Conservation (phyloP, 2,888 invertebrate genomes). For the Luperina testacea region DNA sequence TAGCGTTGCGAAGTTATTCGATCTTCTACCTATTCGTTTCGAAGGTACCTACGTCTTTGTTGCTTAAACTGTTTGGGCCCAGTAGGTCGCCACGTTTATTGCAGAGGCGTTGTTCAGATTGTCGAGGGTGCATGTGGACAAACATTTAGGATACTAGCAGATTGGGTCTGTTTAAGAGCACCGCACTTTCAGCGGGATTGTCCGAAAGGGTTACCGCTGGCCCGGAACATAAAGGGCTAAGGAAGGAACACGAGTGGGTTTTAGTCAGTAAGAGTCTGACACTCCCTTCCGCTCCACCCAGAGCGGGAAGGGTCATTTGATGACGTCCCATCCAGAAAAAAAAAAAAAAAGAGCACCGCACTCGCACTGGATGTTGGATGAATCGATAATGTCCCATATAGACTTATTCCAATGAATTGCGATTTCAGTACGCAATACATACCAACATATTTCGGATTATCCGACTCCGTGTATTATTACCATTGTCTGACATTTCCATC, state of each 20-base stretch:
- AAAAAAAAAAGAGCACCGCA: not conserved
- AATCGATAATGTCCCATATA: not conserved
- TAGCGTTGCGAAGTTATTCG: not conserved
- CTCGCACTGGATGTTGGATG: not conserved
- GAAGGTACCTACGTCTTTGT: not conserved
- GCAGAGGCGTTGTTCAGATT: not conserved
- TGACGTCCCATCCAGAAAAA: no score
- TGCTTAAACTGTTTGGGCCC: not conserved
- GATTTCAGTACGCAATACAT: not conserved
- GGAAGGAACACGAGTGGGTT: no score
- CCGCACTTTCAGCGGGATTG: no score
- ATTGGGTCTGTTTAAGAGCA: not conserved
- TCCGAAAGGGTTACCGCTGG: no score
- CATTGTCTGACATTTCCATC: slow-evolving; percentile 25
- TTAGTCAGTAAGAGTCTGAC: no score
- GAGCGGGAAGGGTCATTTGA: no score
- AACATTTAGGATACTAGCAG: not conserved
- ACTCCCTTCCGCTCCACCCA: no score
- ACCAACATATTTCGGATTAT: slow-evolving; percentile 33
- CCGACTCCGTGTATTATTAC: slow-evolving; percentile 22
- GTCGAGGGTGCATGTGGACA: not conserved
- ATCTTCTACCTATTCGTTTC: not conserved
- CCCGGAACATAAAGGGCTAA: no score
- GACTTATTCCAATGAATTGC: not conserved
- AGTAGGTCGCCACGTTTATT: not conserved